These are phyloP conservation scores for Diplodus puntazzo DNA, from an alignment of 2,797 vertebrate genomes.

Conservation along the genomic window DNA sequence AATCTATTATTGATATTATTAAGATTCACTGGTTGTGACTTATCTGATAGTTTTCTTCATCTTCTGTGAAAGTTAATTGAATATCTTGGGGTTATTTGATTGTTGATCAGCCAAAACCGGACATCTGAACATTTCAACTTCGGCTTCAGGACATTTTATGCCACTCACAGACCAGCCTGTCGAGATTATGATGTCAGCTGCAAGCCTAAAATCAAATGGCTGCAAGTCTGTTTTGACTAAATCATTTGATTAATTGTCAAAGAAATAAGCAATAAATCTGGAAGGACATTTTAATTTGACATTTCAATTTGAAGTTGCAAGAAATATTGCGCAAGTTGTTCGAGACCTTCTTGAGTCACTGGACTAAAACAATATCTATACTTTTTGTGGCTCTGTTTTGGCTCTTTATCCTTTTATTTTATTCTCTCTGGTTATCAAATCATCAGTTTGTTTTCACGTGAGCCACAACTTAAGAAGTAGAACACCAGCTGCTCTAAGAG, in stretches of 20 bases:
- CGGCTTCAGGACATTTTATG: too few relatives aligned
- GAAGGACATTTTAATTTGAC: not conserved
- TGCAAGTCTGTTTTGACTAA: not conserved
- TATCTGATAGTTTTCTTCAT: too few relatives aligned
- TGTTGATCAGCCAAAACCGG: too few relatives aligned
- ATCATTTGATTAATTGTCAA: too few relatives aligned
- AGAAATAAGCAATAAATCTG: not conserved
- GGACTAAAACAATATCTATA: not conserved
- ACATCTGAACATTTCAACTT: too few relatives aligned
- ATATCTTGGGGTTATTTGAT: too few relatives aligned
- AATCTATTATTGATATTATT: too few relatives aligned
- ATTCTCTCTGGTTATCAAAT: not conserved
- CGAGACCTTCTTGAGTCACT: not conserved
- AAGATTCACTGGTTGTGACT: too few relatives aligned
- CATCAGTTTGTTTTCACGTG: not conserved
- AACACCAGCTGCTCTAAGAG: not conserved
- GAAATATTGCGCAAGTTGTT: not conserved
- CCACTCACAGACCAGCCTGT: too few relatives aligned
- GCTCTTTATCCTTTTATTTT: not conserved
- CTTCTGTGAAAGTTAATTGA: too few relatives aligned
- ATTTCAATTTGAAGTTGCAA: not conserved
- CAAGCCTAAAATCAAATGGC: not conserved
- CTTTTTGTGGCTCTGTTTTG: too few relatives aligned
- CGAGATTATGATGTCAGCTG: not conserved
- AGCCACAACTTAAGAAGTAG: not conserved